Base-by-base conservation (phyloP, 2,888 invertebrate species). In the Oscheius onirici region DNA sequence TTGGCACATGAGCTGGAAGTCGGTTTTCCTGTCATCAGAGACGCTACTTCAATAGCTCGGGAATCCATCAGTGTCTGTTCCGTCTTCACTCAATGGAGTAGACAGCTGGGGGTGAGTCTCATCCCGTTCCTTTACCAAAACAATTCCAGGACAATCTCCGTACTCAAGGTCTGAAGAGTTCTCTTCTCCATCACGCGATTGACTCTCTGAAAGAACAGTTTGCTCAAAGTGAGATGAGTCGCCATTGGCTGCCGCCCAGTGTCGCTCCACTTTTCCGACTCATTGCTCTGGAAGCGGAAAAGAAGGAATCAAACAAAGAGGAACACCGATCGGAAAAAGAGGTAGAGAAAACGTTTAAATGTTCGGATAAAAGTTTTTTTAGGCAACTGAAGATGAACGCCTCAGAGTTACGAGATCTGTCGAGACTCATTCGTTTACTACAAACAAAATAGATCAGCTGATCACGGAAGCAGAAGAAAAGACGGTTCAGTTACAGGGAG, bases 71-170 rank as follows among this genome's bases (percentile, higher is more conserved):
- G 77, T 60, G 81, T 80, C 5, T 83, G 83, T 65, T 70, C 69
- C 44, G 80, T 84, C 10, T 84, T 84, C 69, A 83, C 80, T 1
- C 83, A 85, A 22, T 84, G 84, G 84, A 79, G 78, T 34, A 34
- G 78, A 28, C 69, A 73, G 46, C 72, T 79, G 40, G 80, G 78
- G 69, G 80, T 70, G 15, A 15, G 17, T 61, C 13, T 46, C 20
- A 17, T 17, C n/a, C 52, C 15, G 11, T 34, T 34, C n/a, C n/a
- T 28, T 17, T 20, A 8, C 22, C 10, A 24, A 17, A 46, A 20
- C 2, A 34, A 13, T 46, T 15, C 3, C n/a, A 66, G 66, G 52
- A 66, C 34, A 52, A 22, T 22, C 26, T 66, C 15, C 49, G 66
- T 10, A 8, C 17, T 1, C 15, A 58, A 44, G 69, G 60, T 13